Evolutionary conservation across 1,140 invertebrate genomes (phyloP), one percentile per base, ranked within the genome.

Genomic region (Danaus melanippus): DNA sequence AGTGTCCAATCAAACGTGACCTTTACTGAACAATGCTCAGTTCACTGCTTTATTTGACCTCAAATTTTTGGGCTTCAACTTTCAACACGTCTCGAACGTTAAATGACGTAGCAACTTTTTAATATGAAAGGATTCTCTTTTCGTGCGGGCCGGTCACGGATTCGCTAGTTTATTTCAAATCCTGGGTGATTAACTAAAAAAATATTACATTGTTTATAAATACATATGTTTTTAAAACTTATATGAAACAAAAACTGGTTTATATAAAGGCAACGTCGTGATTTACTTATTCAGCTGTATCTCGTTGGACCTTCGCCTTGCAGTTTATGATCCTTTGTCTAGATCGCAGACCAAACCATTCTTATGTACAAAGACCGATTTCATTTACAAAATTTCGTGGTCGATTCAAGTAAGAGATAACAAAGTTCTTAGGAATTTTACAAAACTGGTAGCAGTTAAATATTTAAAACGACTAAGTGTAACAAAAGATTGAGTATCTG

Each of bases 11-110:
- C 60, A 74, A 64, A 64, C 74, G 69, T 80, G 79, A 83, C 79
- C 77, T 80, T 80, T 82, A 52, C 42, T 57, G 71, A 83, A 83
- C 79, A 83, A 80, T 79, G 58, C 50, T 51, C 64, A 66, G 60
- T 71, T 70, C 58, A 63, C 43, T 62, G 62, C 58, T 57, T 66
- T 62, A 58, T 67, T 74, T 66, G 63, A 73, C 70, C 64, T 57
- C 62, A 58, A 58, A 70, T 67, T 56, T 54, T 46, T 60, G 61
- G 67, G 60, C 64, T 56, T 50, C 59, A 69, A 71, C 71, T 76
- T 78, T 78, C 75, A 56, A 72, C 67, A 70, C 68, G 60, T 62
- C 58, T 66, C 53, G 46, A 44, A 55, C 51, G 47, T 50, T 59
- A 62, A 64, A 58, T 56, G 56, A 62, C 53, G 56, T 56, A 53